phyloP scores from a whole-genome alignment of 2,888 invertebrate species.

The Aphelenchoides bicaudatus region DNA sequence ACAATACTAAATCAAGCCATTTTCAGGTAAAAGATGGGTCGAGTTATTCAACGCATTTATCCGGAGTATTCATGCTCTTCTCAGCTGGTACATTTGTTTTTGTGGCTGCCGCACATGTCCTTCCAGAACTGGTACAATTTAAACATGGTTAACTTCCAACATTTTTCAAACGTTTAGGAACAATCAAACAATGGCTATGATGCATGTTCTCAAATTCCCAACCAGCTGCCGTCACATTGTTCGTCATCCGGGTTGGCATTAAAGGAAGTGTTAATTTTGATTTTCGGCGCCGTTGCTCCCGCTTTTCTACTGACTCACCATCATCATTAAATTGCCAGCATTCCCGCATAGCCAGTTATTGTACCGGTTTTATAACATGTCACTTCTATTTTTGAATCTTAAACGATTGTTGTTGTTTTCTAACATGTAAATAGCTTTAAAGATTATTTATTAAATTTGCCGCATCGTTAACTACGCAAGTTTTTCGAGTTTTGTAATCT shows the following conservation, averaged over 20 bases:
- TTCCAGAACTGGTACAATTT: slow-evolving; percentile 75
- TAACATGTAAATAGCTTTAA: too few relatives aligned
- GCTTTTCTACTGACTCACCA: slow-evolving; percentile 85
- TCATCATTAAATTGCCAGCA: slow-evolving; percentile 73
- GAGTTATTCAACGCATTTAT: slow-evolving; percentile 81
- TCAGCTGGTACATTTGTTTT: slow-evolving; percentile 98
- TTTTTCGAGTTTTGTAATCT: too few relatives aligned
- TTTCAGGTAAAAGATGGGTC: slow-evolving; percentile 17
- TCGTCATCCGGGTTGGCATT: slow-evolving; percentile 68
- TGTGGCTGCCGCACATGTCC: slow-evolving; percentile 94
- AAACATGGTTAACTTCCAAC: background rate
- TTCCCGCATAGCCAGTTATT: too few relatives aligned
- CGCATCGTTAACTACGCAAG: too few relatives aligned
- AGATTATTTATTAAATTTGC: too few relatives aligned
- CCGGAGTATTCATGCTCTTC: slow-evolving; percentile 95
- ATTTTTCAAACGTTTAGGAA: slow-evolving; percentile 5
- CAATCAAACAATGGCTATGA: slow-evolving; percentile 11
- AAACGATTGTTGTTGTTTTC: too few relatives aligned
- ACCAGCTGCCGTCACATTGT: slow-evolving; percentile 21
- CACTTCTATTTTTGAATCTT: too few relatives aligned
- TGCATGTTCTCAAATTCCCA: slow-evolving; percentile 24
- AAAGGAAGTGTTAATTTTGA: slow-evolving; percentile 76
- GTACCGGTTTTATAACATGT: too few relatives aligned
- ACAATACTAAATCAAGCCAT: background rate
- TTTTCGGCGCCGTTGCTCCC: slow-evolving; percentile 82